Evolutionary conservation across 2,888 invertebrate genomes (phyloP), one percentile per base, ranked within the genome.

Genomic region (Atherix ibis): DNA sequence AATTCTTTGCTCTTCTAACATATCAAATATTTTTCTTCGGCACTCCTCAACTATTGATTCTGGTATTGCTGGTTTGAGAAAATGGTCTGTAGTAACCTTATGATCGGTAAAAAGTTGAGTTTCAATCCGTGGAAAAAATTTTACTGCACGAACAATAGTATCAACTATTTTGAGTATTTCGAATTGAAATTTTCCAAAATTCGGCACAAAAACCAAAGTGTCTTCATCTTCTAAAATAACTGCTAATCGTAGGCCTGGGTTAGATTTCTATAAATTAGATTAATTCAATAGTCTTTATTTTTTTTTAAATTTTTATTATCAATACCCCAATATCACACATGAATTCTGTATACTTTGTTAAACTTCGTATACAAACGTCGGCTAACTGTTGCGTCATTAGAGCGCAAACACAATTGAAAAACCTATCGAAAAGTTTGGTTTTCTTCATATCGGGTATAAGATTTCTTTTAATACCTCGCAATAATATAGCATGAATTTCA

Each of bases 361-460:
- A 69, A 4, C 89, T 89, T 46, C 76, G 71, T 27, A 87, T 63
- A 44, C 84, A 83, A 19, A 91, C 57, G 15, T 73, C 73, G 54
- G 89, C 87, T 36, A 94, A 62, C 48, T 89, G 84, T 46, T 76
- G 76, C 1, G 87, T 83, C 92, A 92, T 92, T 26, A 91, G 65
- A 18, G 79, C 76, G 1, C 79, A 79, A 2, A 88, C 73, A 47
- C 85, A 81, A 54, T 88, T 80, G 54, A 81, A 91, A 58, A 89
- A 89, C 28, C 73, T 72, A 45, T 70, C 72, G 56, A 81, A 71
- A 52, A 73, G 69, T 10, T 66, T 66, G 13, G 66, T 68, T 43
- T 77, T 73, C 31, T 70, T 66, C 4, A 25, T 26, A 41, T 73
- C 73, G 1, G 83, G 82, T 34, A 84, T 65, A 43, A 70, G 65